Percentiles rank a stretch among this genome's conserved stretches.
These are phyloP conservation scores for Metaphire vulgaris DNA, from an alignment of 1,140 invertebrate species.

Conservation along the genomic window DNA sequence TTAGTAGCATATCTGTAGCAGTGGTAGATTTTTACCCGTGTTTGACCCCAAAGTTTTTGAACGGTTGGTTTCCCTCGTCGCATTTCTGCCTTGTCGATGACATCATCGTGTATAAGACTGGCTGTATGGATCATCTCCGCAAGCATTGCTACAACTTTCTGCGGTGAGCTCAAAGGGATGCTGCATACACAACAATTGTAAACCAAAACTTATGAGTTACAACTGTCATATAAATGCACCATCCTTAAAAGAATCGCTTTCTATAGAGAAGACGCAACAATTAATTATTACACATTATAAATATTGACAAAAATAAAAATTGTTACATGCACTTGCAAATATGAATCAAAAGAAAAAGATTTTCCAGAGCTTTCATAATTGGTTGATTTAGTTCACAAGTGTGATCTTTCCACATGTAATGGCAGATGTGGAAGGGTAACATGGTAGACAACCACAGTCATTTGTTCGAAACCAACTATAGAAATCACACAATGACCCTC, in stretches of 20 bases:
- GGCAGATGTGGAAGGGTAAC: too few species aligned
- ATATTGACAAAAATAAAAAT: background rate
- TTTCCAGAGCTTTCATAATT: too few species aligned
- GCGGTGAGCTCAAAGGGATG: conserved; percentile 50
- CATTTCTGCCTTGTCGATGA: conserved; percentile 89
- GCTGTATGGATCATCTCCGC: conserved; percentile 99
- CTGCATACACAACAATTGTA: conserved; percentile 33
- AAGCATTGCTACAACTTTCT: conserved; percentile 88
- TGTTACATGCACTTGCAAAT: conserved; percentile 10
- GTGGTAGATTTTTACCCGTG: too few species aligned
- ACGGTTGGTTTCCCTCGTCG: conserved; percentile 90
- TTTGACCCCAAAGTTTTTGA: conserved; percentile 90
- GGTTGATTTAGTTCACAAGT: too few species aligned
- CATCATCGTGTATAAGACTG: conserved; percentile 96
- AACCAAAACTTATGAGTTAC: background rate
- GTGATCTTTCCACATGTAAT: too few species aligned
- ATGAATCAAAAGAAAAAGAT: background rate
- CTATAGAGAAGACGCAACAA: background rate
- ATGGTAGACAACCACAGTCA: too few species aligned
- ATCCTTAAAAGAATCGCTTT: too few species aligned
- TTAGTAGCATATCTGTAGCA: too few species aligned
- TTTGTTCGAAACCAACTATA: too few species aligned
- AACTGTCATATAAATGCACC: background rate
- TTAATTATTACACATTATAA: background rate
- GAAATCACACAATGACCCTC: too few species aligned